Conservation (phyloP, 53 echinoderm and acorn worm species). For the Holothuria leucospilota region DNA sequence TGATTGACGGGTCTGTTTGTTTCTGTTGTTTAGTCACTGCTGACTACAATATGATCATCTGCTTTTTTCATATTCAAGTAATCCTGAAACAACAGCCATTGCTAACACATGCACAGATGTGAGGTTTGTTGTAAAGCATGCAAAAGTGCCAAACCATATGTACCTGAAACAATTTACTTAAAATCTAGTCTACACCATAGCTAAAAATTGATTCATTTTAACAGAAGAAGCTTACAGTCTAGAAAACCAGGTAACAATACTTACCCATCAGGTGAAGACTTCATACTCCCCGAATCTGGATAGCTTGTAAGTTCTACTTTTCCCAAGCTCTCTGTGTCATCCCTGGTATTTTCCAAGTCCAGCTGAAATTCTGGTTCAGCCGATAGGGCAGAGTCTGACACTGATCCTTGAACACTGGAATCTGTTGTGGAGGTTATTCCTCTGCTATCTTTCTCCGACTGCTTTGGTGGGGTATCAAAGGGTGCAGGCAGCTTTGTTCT, state of each 20-base stretch:
- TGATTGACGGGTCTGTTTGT: too few relatives aligned
- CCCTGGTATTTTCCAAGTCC: slow-evolving; percentile 58
- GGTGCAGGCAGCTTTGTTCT: background rate
- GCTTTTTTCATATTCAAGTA: too few relatives aligned
- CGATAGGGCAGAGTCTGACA: slow-evolving; percentile 17
- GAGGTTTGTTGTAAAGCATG: too few relatives aligned
- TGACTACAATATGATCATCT: too few relatives aligned
- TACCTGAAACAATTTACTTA: too few relatives aligned
- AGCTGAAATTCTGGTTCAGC: slow-evolving; percentile 48
- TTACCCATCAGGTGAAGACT: slow-evolving; percentile 47
- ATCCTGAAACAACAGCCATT: too few relatives aligned
- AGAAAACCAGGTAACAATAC: background rate
- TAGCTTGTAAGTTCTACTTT: slow-evolving; percentile 70
- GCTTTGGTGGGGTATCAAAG: background rate
- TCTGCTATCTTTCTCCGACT: background rate
- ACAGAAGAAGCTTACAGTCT: too few relatives aligned
- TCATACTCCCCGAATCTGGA: slow-evolving; percentile 43
- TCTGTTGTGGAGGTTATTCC: background rate
- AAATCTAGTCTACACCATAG: too few relatives aligned
- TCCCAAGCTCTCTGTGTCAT: slow-evolving; percentile 63
- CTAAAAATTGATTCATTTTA: too few relatives aligned
- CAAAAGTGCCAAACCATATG: too few relatives aligned
- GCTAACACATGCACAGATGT: too few relatives aligned
- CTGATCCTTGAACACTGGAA: slow-evolving; percentile 20
- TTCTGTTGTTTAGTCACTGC: too few relatives aligned